Evolutionary conservation across 30 jellyfish, hydroid and myxozoan genomes (phyloP).

Genomic region (Rhopilema esculentum): DNA sequence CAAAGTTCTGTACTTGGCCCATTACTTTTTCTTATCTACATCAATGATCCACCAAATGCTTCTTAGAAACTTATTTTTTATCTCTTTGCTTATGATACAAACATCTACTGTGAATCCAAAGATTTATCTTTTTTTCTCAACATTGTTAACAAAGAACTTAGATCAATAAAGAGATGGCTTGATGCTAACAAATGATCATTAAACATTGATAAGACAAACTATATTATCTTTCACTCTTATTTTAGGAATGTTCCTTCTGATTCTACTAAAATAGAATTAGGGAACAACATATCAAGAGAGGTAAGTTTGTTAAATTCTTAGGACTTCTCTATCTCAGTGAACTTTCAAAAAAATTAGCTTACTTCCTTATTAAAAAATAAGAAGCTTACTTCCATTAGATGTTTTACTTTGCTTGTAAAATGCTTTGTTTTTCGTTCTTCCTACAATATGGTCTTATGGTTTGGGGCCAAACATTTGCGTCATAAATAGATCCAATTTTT

Average conservation of each 20-base stretch:
- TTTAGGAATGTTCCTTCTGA: slow-evolving; percentile 16
- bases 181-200: no score
- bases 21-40: slow-evolving; percentile 56
- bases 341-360: slow-evolving; percentile 39
- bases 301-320: slow-evolving; percentile 25
- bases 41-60: slow-evolving; percentile 64
- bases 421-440: no score
- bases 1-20: slow-evolving; percentile 59
- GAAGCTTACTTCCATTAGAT: slow-evolving; percentile 32
- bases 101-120: slow-evolving; percentile 47
- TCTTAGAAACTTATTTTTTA: slow-evolving; percentile 37
- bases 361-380: slow-evolving; percentile 23
- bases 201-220: slow-evolving; percentile 43
- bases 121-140: slow-evolving; percentile 39
- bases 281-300: slow-evolving; percentile 35
- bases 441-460: no score
- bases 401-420: slow-evolving; percentile 40
- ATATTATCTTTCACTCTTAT: slow-evolving; percentile 40
- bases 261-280: slow-evolving; percentile 3
- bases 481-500: slow-evolving; percentile 26
- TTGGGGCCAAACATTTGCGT: slow-evolving; percentile 55
- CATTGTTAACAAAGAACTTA: slow-evolving; percentile 19
- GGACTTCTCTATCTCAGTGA: slow-evolving; percentile 51
- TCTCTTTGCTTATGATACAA: slow-evolving; percentile 73
- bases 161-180: slow-evolving; percentile 24